These are phyloP conservation scores for Troilus luridus DNA, from an alignment of 2,888 invertebrate genomes.

Conservation along the genomic window DNA sequence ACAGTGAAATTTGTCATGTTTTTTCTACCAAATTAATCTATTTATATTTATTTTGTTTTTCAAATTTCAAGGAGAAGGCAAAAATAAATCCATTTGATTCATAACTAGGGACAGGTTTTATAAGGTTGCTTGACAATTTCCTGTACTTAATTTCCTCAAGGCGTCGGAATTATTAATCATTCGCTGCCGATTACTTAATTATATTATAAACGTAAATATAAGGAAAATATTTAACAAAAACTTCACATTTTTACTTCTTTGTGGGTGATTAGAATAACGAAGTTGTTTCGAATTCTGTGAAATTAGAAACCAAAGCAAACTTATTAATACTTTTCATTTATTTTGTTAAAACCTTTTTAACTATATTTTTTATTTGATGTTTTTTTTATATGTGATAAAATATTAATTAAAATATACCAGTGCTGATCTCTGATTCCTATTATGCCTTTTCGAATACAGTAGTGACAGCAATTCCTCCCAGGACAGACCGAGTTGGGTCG, in stretches of 20 bases:
- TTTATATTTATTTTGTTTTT: background rate
- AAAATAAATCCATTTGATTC: background rate
- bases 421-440: too few species aligned
- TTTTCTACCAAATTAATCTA: background rate
- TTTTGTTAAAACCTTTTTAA: too few species aligned
- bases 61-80: background rate
- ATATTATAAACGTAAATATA: background rate
- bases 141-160: background rate
- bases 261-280: too few species aligned
- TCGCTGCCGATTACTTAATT: background rate
- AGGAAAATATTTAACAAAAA: too few species aligned
- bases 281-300: too few species aligned
- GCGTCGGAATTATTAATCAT: background rate
- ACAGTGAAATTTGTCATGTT: background rate
- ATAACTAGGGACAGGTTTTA: background rate
- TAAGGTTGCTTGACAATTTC: background rate
- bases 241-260: too few species aligned
- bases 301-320: too few species aligned
- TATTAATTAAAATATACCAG: too few species aligned
- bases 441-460: too few species aligned
- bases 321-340: too few species aligned
- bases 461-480: background rate
- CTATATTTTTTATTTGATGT: background rate
- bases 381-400: too few species aligned
- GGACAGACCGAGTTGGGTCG: constrained; percentile 21